These are phyloP conservation scores for Eilema griseolum DNA, from an alignment of 2,888 invertebrate genomes.

Conservation along the genomic window DNA sequence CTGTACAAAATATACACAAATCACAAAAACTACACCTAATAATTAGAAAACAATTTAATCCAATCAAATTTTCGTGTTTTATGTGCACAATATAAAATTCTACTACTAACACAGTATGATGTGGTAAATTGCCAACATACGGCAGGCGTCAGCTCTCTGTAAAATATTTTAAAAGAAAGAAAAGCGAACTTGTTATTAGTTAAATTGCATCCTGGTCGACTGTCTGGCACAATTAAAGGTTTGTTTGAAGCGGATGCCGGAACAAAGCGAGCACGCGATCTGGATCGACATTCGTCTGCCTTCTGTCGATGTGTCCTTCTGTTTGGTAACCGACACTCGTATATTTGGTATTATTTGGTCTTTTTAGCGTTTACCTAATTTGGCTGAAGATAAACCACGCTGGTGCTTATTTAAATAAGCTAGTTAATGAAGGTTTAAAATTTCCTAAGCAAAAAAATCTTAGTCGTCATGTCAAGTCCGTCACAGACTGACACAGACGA, in stretches of 20 bases:
- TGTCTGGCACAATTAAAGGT: conserved; percentile 73
- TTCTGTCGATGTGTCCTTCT: conserved; percentile 68
- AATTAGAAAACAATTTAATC: no score
- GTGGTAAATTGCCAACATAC: conserved; percentile 55
- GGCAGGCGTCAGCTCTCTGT: conserved; percentile 58
- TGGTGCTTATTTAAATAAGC: neutral
- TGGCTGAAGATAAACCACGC: neutral
- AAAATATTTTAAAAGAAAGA: conserved; percentile 47
- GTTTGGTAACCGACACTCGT: conserved; percentile 28
- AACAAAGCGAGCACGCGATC: conserved; percentile 83
- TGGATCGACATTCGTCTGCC: conserved; percentile 68
- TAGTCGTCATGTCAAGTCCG: neutral
- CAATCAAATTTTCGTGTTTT: neutral
- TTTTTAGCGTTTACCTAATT: neutral
- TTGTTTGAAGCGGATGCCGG: conserved; percentile 76
- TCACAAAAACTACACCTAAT: no score
- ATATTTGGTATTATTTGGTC: neutral
- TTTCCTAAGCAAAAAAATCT: neutral
- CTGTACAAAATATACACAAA: no score
- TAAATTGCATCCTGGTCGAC: conserved; percentile 72
- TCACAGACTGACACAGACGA: neutral
- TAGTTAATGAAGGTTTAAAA: neutral
- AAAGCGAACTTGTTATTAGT: conserved; percentile 67
- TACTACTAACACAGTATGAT: neutral
- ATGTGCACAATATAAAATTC: neutral